Evolutionary conservation across 1,140 invertebrate species (phyloP).

Genomic region (Meloidogyne hapla): DNA sequence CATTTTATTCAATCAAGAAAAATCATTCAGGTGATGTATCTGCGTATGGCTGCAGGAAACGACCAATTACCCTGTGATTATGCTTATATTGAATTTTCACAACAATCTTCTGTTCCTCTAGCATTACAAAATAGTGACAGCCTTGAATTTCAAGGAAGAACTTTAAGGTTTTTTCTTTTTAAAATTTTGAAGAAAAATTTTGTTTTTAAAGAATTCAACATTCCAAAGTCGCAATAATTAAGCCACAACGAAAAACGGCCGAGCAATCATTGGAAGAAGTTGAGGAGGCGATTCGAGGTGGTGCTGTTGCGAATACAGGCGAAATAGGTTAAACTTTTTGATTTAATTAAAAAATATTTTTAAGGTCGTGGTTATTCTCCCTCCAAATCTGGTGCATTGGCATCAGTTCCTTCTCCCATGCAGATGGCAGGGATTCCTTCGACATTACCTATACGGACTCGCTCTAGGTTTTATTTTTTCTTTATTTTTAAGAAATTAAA

Average conservation of each 20-base stretch:
- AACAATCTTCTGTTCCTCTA: conserved; percentile 81
- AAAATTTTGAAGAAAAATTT: background rate
- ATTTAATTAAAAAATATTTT: background rate
- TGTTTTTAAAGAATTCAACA: conserved; percentile 56
- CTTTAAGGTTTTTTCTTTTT: conserved; percentile 65
- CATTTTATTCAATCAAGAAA: background rate
- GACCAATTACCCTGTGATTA: conserved; percentile 73
- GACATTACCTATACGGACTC: background rate
- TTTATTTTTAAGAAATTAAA: no score
- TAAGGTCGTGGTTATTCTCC: conserved; percentile 25
- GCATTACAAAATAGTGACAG: conserved; percentile 81
- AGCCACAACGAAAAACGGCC: conserved; percentile 61
- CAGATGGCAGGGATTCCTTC: background rate
- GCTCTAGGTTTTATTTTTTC: background rate
- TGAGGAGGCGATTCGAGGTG: conserved; percentile 57
- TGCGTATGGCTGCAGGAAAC: conserved; percentile 84
- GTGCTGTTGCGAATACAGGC: conserved; percentile 38
- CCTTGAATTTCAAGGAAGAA: conserved; percentile 71
- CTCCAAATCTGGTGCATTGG: background rate
- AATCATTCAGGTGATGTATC: conserved; percentile 77
- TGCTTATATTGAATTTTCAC: conserved; percentile 87
- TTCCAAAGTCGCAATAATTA: conserved; percentile 61
- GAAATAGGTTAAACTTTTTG: conserved; percentile 24
- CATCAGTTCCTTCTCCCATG: background rate
- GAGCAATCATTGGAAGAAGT: conserved; percentile 63